Evolutionary conservation across 2,113 vertebrate genomes (phyloP).

Genomic region (Bufo bufo): DNA sequence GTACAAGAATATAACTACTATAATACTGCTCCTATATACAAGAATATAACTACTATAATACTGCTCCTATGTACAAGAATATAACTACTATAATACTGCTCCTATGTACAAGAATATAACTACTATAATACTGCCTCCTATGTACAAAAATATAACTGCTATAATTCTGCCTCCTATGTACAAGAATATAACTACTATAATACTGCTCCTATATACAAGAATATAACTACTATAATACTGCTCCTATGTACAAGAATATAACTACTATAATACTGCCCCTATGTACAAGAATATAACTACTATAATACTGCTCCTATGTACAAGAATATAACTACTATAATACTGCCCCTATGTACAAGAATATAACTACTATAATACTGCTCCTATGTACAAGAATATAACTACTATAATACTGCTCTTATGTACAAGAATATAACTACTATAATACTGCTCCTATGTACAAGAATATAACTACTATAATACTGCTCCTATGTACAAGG

Average conservation of each 20-base stretch:
- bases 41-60: conserved; percentile 10
- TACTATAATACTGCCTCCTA: background rate
- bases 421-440: conserved; percentile 9
- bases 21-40: background rate
- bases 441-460: conserved; percentile 6
- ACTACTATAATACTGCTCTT: background rate
- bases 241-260: background rate
- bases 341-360: background rate
- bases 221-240: conserved; percentile 4
- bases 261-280: background rate
- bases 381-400: background rate
- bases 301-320: background rate
- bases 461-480: conserved; percentile 13
- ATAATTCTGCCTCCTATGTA: conserved; percentile 7
- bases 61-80: background rate
- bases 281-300: conserved; percentile 8
- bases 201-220: background rate
- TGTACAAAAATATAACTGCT: conserved; percentile 9
- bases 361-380: background rate
- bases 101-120: conserved; percentile 10
- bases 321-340: conserved; percentile 13
- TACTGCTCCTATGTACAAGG: background rate
- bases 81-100: conserved; percentile 1
- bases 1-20: background rate
- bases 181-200: conserved; percentile 6